Base-by-base conservation (phyloP, 2,113 vertebrate species). In the Gallinago jamesoni region DNA sequence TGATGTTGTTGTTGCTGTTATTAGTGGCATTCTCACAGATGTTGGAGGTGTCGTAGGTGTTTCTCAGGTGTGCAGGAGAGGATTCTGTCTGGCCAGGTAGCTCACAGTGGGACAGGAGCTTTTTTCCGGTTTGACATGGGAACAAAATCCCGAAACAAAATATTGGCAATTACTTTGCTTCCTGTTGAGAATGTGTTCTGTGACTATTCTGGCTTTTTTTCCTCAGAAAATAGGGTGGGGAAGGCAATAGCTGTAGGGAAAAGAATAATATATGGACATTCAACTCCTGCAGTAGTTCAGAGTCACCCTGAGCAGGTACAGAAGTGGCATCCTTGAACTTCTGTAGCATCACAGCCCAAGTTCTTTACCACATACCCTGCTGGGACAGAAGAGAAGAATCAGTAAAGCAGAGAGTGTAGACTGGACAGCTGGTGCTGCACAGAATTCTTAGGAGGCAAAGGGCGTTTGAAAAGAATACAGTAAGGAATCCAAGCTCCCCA, bases 311-410 rank as follows among this genome's bases (percentile, higher is more conserved):
- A 70, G 62, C 85, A 83, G 50, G 67, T 57, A 43, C 50, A 76
- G 75, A 62, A 89, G 27, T 20, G 7, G 15, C 7, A 31, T 66
- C 90, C 95, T 95, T 96, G 73, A 85, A 82, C 53, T 93, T 48
- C 8, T 0, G 6, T 28, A 39, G 45, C 0, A 0, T 57, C 86
- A 48, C 31, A 62, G 70, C 57, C 57, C 8, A 67, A 60, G 50
- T 63, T 62, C 74, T 89, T 95, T 69, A 67, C 85, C 6, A 0
- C 74, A 24, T 68, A 47, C 62, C 39, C 10, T 62, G 10, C 62
- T 72, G 43, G 50, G 84, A 79, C 83, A 85, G 87, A 95, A 91
- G n/a, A 77, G 62, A 76, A 83, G 62, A 85, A 79, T 80, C 93
- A 88, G 27, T 67, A 87, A 88, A 50, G 62, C 37, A n/a, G 57